Percentiles rank a stretch among this genome's conserved stretches.
Conservation (phyloP, 2,113 vertebrate genomes). For the Tapirus terrestris region DNA sequence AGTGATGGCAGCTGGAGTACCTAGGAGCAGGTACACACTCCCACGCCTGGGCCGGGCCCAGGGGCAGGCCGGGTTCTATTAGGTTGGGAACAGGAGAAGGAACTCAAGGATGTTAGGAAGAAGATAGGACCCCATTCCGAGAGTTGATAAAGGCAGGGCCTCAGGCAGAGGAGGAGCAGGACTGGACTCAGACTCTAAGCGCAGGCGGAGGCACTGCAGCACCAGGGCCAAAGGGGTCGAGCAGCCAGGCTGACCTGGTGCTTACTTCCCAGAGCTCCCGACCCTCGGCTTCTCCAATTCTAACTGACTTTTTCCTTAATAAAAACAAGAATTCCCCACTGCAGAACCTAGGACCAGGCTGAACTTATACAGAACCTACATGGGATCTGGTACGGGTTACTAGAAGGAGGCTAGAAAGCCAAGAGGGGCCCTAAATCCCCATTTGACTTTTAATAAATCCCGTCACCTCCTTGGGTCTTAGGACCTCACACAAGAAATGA, state of each 20-base stretch:
- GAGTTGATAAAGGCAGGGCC: not conserved
- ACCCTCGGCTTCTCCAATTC: not conserved
- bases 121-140: not conserved
- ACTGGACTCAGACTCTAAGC: not conserved
- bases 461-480: not conserved
- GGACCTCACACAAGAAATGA: accelerated
- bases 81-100: not conserved
- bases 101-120: not conserved
- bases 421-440: not conserved
- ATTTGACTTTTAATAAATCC: not conserved
- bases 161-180: not conserved
- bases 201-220: not conserved
- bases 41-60: not conserved
- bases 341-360: not conserved
- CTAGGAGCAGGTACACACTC: not conserved
- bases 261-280: not conserved
- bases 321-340: not conserved
- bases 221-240: too few species aligned
- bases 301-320: not conserved
- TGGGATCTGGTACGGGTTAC: not conserved
- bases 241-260: not conserved
- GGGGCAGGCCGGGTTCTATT: not conserved
- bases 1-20: not conserved
- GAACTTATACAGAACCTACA: not conserved
- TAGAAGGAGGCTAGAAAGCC: not conserved